Evolutionary conservation across 2,888 invertebrate genomes (phyloP).

Genomic region (Cerceris rybyensis): DNA sequence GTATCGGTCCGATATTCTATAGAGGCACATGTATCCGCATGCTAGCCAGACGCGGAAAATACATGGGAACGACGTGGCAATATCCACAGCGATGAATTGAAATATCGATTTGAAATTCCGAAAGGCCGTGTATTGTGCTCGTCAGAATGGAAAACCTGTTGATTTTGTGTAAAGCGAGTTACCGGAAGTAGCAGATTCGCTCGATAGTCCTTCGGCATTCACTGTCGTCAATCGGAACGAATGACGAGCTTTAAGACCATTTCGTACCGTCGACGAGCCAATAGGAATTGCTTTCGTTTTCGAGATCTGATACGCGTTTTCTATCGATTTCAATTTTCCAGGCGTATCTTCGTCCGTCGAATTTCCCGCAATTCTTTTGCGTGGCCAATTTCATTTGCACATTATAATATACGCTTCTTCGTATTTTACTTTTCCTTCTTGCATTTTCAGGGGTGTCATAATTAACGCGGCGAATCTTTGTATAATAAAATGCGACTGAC

Average conservation of each 20-base stretch:
- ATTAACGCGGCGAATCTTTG: slow-evolving; percentile 50
- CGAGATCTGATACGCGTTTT: not conserved
- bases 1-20: slow-evolving; percentile 2
- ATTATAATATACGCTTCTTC: not conserved
- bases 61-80: slow-evolving; percentile 7
- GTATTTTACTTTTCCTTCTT: not conserved
- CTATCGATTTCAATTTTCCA: not conserved
- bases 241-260: not conserved
- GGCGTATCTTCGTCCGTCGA: not conserved
- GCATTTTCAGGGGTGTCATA: slow-evolving; percentile 20
- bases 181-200: slow-evolving; percentile 13
- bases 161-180: slow-evolving; percentile 45
- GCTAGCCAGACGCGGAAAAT: slow-evolving; percentile 11
- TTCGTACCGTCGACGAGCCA: not conserved
- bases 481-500: slow-evolving; percentile 53
- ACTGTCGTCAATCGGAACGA: not conserved
- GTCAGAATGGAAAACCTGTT: slow-evolving; percentile 60
- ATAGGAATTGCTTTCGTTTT: not conserved
- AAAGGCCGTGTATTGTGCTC: slow-evolving; percentile 32
- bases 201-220: slow-evolving; percentile 11
- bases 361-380: not conserved
- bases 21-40: slow-evolving; percentile 10
- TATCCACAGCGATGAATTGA: slow-evolving; percentile 49
- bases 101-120: slow-evolving; percentile 54
- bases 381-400: too few species aligned